Base-by-base conservation (phyloP, 1,140 invertebrate species). In the Aphelinus certus region DNA sequence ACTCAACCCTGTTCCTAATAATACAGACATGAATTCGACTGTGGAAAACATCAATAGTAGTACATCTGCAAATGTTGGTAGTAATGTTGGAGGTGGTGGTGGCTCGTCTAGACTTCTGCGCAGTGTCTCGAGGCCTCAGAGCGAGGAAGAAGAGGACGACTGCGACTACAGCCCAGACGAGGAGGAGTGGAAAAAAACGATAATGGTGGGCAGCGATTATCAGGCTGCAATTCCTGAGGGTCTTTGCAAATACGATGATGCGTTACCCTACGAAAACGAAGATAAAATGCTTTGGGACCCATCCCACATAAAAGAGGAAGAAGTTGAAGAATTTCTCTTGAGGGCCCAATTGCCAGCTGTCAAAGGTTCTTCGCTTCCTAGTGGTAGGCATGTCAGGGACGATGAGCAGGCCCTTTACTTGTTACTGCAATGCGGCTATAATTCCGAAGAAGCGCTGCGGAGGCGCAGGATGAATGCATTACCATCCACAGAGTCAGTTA, bases 261-360 rank as follows among this genome's bases (percentile, higher is more conserved):
- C 94, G 3, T 89, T 95, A 76, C 96, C 96, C 0, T 98, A 98
- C 88, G 96, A 98, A 88, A 98, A 98, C 89, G 96, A 98, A 86
- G 97, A 98, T 84, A 95, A 97, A 86, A 89, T 98, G 71, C 87
- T 98, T 1, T 99, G 97, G 97, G 94, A 97, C 86, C 97, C 97
- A 1, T 90, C 89, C 79, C 90, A 91, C 77, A 88, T 97, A 62
- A 90, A 91, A 45, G 93, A 95, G 82, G 89, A 91, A 65, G 90
- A 93, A 74, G 93, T 94, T 42, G 95, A 96, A 82, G 92, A 94
- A 43, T 98, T 96, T 84, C 89, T 98, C 78, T 89, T 90, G 67
- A 92, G 92, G 79, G 92, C 93, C 7, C 90, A 92, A 83, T 87
- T 89, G 81, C 90, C 89, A 71, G 83, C 71, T 79, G 88, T 89